Base-by-base conservation (phyloP, 2,113 vertebrate genomes). In the Chlorocebus sabaeus region DNA sequence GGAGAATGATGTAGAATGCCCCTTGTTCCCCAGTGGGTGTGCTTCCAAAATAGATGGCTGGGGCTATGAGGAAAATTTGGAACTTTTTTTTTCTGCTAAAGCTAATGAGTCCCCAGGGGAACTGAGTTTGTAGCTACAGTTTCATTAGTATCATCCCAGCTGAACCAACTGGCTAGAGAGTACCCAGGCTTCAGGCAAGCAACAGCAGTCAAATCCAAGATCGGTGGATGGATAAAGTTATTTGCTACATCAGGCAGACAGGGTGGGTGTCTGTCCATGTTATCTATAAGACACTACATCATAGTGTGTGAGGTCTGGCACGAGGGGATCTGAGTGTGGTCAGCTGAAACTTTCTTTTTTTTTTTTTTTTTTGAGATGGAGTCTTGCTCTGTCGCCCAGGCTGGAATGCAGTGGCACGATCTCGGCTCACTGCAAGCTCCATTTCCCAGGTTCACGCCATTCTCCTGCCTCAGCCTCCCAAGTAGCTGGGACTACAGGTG, bases 71-170 rank as follows among this genome's bases (percentile, higher is more conserved):
- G 88, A 76, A 96, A 96, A 97, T 95, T 88, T 85, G 80, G 88
- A 98, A 95, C 67, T 91, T 93, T 93, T 86, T 93, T 93, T 89
- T 55, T 82, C 55, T 75, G 52, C 83, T 95, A 88, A 82, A 94
- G 45, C 70, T 98, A 97, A 98, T 97, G 95, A 96, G 96, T 97
- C 76, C 83, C 67, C 55, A 78, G 95, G 93, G 92, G 72, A 92
- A 35, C 78, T 85, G 84, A 96, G 88, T 81, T 72, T 93, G 81
- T 82, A 95, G 67, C 38, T 43, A 45, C 14, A 81, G 84, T 68
- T 96, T 96, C 73, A 52, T 97, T 96, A 97, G 64, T 70, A 93
- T 27, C 93, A 95, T 94, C 45, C 78, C 84, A 48, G 67, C 45
- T 85, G 84, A 97, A 96, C 72, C 16, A 76, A 73, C 25, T 78